These are phyloP conservation scores for Pseudorectes ferrugineus DNA, from an alignment of 2,113 vertebrate species.

Conservation along the genomic window DNA sequence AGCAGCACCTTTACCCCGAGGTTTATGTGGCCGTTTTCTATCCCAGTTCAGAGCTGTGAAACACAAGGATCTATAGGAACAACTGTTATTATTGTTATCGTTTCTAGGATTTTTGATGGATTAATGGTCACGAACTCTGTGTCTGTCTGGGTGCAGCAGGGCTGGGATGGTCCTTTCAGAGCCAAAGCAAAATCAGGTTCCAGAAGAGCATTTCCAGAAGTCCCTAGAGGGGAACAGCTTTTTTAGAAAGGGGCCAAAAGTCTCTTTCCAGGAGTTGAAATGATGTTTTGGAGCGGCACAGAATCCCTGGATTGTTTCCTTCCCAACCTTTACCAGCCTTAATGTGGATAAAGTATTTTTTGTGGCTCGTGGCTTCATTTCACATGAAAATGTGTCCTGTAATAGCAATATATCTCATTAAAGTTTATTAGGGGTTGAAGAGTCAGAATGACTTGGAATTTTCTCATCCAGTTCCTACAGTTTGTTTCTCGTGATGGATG, in stretches of 20 bases:
- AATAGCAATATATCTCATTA: background rate
- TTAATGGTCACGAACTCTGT: background rate
- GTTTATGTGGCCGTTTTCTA: rapidly evolving
- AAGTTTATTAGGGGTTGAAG: background rate
- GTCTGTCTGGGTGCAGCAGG: rapidly evolving
- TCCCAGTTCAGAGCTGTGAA: background rate
- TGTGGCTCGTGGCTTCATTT: background rate
- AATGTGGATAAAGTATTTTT: background rate
- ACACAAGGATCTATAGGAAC: rapidly evolving
- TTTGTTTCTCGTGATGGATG: conserved; percentile 13
- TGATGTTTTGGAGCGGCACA: background rate
- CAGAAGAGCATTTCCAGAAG: background rate
- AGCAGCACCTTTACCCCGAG: background rate
- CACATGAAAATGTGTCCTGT: background rate
- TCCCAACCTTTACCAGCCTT: background rate
- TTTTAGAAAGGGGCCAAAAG: background rate
- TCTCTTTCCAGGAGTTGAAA: background rate
- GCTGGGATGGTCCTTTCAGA: background rate
- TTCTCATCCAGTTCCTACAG: background rate
- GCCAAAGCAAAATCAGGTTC: background rate
- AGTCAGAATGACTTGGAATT: background rate
- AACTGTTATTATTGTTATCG: background rate
- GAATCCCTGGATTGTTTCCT: background rate
- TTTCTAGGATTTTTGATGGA: background rate
- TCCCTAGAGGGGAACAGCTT: background rate